Base-by-base conservation (phyloP, 1,140 invertebrate species). In the Heliconius himera region DNA sequence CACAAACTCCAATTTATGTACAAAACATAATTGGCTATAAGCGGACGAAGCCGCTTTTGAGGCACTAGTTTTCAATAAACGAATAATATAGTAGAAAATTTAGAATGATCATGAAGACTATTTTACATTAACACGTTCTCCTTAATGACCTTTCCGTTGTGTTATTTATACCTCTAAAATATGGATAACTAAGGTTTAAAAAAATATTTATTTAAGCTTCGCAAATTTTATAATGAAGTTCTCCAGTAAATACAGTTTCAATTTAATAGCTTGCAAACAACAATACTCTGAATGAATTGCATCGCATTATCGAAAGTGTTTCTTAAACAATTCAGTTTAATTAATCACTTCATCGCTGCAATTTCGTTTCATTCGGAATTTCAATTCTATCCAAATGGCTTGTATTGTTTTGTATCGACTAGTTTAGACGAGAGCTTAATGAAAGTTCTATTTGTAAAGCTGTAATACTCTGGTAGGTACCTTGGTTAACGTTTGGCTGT, bases 271-370 rank as follows among this genome's bases (percentile, higher is more conserved):
- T 20, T 54, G 38, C 73, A 74, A 74, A 74, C 73, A 56, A 74
- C 26, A 20, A 60, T 60, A 74, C 51, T 20, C 13, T 22, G 73
- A 74, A 74, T 60, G 29, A 74, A 56, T 74, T 54, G 73, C 49
- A 29, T 74, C 54, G 73, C 73, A 60, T 74, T 74, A 74, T 74
- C 73, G 73, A 56, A 74, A 74, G 73, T 74, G 73, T 74, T 74
- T 74, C 73, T 74, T 74, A 74, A 74, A 74, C 73, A 74, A 74
- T 74, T 74, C 73, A 60, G 29, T 74, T 74, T 74, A 74, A 74
- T 74, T 74, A 74, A 74, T 74, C 73, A 74, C 73, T 74, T 74
- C 51, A 51, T 60, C 20, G 73, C 11, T 74, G 73, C 51, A 38
- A 74, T 74, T 74, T 74, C 49, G 73, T 74, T 74, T 74, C 51